Evolutionary conservation across 2,888 invertebrate genomes (phyloP).

Genomic region (Harmothoe impar): DNA sequence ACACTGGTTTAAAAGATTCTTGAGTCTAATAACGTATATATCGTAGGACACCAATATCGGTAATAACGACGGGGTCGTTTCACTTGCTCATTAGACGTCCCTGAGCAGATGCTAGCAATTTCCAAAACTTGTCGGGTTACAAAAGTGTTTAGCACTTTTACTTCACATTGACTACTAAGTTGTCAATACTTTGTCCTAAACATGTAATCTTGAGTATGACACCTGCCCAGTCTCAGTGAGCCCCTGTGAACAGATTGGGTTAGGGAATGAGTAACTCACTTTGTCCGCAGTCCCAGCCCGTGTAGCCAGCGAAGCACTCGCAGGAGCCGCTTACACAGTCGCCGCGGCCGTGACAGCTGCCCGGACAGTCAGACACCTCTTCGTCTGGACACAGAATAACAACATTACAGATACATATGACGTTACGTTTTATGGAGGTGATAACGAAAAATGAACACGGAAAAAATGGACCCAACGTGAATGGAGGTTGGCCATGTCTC

Average conservation of each 20-base stretch:
- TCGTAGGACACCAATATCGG: too few relatives aligned
- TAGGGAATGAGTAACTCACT: constrained; percentile 87
- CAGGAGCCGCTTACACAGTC: constrained; percentile 96
- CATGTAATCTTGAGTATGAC: too few relatives aligned
- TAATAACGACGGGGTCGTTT: too few relatives aligned
- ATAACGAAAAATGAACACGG: background rate
- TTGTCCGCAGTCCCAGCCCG: constrained; percentile 97
- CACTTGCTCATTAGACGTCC: too few relatives aligned
- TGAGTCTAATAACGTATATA: too few relatives aligned
- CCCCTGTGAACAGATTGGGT: background rate
- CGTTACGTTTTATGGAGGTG: background rate
- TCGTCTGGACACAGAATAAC: constrained; percentile 48
- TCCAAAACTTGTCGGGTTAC: too few relatives aligned
- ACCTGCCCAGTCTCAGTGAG: too few relatives aligned
- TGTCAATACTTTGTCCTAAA: too few relatives aligned
- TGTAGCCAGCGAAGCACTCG: constrained; percentile 97
- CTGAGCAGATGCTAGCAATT: too few relatives aligned
- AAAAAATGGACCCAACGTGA: background rate
- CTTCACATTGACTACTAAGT: too few relatives aligned
- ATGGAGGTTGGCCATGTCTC: background rate
- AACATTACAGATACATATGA: background rate
- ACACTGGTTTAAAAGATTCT: too few relatives aligned
- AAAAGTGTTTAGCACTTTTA: too few relatives aligned
- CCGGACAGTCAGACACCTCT: constrained; percentile 88
- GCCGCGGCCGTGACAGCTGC: constrained; percentile 97